Conservation (phyloP, 2,797 vertebrate species). For the Hyperoplus lanceolatus region DNA sequence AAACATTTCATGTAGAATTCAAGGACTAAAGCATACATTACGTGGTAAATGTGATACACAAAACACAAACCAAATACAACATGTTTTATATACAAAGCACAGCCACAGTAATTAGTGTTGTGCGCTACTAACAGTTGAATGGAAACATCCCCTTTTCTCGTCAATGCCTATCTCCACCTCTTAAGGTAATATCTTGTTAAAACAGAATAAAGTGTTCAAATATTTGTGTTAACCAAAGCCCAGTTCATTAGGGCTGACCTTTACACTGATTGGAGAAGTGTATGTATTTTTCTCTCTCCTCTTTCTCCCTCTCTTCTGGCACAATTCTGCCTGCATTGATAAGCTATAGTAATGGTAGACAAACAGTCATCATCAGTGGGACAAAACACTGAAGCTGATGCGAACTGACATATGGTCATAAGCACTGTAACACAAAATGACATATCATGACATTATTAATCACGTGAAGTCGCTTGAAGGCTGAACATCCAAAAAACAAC, state of each 20-base stretch:
- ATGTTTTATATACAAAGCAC: background rate
- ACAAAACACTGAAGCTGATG: background rate
- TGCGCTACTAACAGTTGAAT: background rate
- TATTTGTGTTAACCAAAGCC: conserved; percentile 10
- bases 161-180: background rate
- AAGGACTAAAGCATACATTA: background rate
- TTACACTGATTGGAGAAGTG: conserved; percentile 7
- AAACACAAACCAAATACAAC: background rate
- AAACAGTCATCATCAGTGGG: conserved; percentile 2
- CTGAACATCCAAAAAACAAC: no score
- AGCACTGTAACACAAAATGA: background rate
- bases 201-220: background rate
- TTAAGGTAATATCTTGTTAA: background rate
- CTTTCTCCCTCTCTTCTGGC: background rate
- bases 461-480: no score
- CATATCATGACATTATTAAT: no score
- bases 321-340: background rate
- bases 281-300: background rate
- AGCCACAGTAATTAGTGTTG: background rate
- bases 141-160: background rate
- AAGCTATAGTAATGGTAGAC: background rate
- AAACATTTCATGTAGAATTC: background rate
- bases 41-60: background rate
- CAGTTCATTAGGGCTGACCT: conserved; percentile 29
- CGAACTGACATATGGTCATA: background rate